Evolutionary conservation across 2,888 invertebrate species (phyloP).

Genomic region (Sesamia inferens): DNA sequence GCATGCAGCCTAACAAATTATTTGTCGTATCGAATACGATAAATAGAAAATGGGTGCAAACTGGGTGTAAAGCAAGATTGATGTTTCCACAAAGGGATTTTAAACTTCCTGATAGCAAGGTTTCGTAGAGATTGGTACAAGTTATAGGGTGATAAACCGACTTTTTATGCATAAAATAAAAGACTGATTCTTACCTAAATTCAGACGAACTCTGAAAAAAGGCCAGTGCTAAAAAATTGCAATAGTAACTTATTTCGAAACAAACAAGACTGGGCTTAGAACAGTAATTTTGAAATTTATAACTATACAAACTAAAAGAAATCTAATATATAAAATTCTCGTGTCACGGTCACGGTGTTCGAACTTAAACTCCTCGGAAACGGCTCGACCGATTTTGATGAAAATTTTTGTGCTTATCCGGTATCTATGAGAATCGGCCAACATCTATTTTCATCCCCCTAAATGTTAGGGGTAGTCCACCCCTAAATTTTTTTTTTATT

Average conservation of each 20-base stretch:
- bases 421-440: no score
- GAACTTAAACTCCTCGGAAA: no score
- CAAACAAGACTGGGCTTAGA: no score
- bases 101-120: conserved; percentile 83
- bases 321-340: no score
- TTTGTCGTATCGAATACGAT: conserved; percentile 73
- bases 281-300: neutral
- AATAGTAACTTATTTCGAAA: neutral
- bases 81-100: conserved; percentile 85
- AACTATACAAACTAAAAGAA: no score
- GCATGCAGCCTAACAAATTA: conserved; percentile 68
- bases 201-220: neutral
- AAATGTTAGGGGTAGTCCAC: no score
- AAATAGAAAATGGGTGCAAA: conserved; percentile 73
- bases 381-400: no score
- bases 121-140: conserved; percentile 64
- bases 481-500: no score
- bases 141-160: conserved; percentile 57
- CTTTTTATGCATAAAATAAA: conserved; percentile 3
- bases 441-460: no score
- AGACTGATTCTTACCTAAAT: neutral
- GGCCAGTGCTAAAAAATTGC: no score
- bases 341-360: no score
- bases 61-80: conserved; percentile 81
- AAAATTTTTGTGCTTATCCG: no score